Percentiles rank a stretch among this genome's conserved stretches.
Evolutionary conservation across 2,113 vertebrate species (phyloP).

Genomic region (Cyprinodon brontotheroides): DNA sequence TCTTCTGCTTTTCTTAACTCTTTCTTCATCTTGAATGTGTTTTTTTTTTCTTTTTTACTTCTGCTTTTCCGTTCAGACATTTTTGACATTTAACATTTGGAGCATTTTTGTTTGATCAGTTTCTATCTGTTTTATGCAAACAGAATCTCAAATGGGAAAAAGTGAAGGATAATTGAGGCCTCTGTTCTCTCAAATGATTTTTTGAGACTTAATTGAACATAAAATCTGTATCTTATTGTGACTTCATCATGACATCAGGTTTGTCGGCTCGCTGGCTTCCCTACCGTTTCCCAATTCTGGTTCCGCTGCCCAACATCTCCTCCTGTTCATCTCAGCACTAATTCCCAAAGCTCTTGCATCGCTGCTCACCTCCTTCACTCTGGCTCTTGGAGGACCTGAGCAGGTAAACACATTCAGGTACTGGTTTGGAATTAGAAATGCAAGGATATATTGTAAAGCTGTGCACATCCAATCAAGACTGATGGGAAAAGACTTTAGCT

Average conservation of each 20-base stretch:
- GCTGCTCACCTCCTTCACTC: conserved; percentile 74
- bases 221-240: not conserved
- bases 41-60: not conserved
- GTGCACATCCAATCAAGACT: no score
- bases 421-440: not conserved
- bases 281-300: conserved; percentile 64
- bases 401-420: conserved; percentile 36
- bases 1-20: not conserved
- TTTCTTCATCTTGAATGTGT: not conserved
- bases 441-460: not conserved
- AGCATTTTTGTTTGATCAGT: not conserved
- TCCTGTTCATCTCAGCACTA: conserved; percentile 77
- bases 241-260: conserved; percentile 36
- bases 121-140: no score
- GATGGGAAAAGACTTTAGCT: not conserved
- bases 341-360: conserved; percentile 77
- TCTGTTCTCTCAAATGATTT: not conserved
- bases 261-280: conserved; percentile 61
- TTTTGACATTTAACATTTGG: not conserved
- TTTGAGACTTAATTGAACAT: not conserved
- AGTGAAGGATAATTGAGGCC: not conserved
- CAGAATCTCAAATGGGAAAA: not conserved
- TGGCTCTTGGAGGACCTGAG: conserved; percentile 61
- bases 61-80: not conserved
- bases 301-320: conserved; percentile 70